Evolutionary conservation across 92 coral and sea anemone genomes (phyloP), one percentile per base, ranked within the genome.

Genomic region (Palythoa heliodiscus): DNA sequence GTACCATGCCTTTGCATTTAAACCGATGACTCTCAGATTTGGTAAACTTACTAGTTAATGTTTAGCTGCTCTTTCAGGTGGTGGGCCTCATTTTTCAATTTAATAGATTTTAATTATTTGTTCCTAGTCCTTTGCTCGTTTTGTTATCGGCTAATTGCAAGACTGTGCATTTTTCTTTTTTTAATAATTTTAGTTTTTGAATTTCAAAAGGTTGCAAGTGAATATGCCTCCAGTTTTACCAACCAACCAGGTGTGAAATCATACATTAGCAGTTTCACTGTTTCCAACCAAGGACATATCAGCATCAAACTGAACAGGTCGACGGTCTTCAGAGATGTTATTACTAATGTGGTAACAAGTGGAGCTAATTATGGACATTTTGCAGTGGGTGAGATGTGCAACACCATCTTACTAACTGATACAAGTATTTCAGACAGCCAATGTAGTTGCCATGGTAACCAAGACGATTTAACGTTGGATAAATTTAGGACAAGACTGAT

Each of bases 201-300:
- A 38, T 3, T 63, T 63, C 57, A 79, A 71, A 47, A 64, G 64
- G 55, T 20, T 58, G 74, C 23, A 39, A 54, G 60, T 48, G 84
- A 67, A 52, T 47, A 43, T 43, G 63, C 84, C 11, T 13, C 64
- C 16, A n/a, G 16, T n/a, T 11, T 80, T 24, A 67, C 54, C 3
- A 67, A 66, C 8, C 23, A 80, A 66, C 74, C 84, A 64, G 16
- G 5, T 8, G 48, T 80, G 8, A 80, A 66, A 24, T 24, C 72
- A 22, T 80, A 80, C 17, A 52, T 80, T 1, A 15, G 52, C 48
- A 66, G 48, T 8, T 86, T 91, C 35, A 58, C 73, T 37, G 6
- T 87, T 40, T 70, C 89, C 5, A 70, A 73, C 37, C 87, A 75
- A 16, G 93, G 93, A 8, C 90, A 91, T 22, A 76, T 93, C 23